Evolutionary conservation across 1,140 invertebrate species (phyloP).

Genomic region (Drosophila subpulchrella): DNA sequence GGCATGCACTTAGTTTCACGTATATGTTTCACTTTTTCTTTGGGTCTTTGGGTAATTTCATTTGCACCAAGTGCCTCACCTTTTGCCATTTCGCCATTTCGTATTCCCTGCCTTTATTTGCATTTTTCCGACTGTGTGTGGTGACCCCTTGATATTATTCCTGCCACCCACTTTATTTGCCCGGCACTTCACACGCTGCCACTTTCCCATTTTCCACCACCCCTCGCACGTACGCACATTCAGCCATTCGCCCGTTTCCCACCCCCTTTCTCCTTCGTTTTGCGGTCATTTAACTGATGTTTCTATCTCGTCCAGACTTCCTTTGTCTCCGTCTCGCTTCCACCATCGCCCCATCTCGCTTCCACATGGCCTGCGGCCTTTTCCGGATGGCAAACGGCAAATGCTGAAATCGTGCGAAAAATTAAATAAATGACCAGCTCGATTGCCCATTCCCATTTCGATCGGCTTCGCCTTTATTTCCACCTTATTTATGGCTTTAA

Average conservation of each 20-base stretch:
- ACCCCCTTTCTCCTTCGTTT: conserved; percentile 11
- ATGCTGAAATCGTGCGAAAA: conserved; percentile 80
- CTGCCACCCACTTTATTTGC: conserved; percentile 61
- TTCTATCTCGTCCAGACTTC: conserved; percentile 51
- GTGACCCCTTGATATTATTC: conserved; percentile 40
- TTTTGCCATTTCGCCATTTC: conserved; percentile 6
- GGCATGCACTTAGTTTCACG: conserved; percentile 26
- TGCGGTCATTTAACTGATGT: conserved; percentile 77
- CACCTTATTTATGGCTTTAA: conserved; percentile 70
- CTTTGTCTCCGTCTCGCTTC: conserved; percentile 10
- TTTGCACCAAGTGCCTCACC: conserved; percentile 37
- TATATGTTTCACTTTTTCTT: conserved; percentile 31
- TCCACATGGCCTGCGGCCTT: conserved; percentile 16
- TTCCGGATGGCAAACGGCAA: conserved; percentile 39
- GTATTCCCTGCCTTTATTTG: conserved; percentile 31
- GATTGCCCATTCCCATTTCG: conserved; percentile 34
- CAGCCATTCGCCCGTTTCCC: background rate
- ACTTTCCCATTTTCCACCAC: conserved; percentile 33
- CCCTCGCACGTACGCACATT: conserved; percentile 15
- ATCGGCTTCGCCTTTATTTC: conserved; percentile 27
- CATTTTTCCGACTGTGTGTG: conserved; percentile 13
- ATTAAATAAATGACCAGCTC: conserved; percentile 76
- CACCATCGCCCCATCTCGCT: background rate
- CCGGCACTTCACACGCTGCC: conserved; percentile 64
- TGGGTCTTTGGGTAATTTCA: conserved; percentile 47